Conservation (phyloP, 2,797 vertebrate species). For the Halcyon chelicuti region DNA sequence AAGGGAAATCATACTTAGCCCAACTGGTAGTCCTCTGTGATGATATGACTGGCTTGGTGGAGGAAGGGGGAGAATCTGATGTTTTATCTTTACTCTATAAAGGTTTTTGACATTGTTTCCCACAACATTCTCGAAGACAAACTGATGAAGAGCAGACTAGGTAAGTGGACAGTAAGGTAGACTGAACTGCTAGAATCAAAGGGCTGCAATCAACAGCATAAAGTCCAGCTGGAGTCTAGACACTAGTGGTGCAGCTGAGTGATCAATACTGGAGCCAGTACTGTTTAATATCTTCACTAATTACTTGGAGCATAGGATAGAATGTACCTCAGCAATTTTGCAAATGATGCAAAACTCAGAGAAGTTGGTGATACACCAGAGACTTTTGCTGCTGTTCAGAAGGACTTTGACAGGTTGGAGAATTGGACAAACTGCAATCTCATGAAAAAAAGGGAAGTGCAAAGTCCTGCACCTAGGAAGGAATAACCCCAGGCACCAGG, state of each 20-base stretch:
- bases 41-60: background rate
- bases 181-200: background rate
- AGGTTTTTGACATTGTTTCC: background rate
- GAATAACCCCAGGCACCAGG: background rate
- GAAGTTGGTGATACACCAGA: background rate
- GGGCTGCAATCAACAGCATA: background rate
- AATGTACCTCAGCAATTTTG: background rate
- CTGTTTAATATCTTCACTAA: background rate
- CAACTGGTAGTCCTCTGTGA: background rate
- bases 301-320: background rate
- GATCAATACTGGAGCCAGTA: background rate
- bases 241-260: background rate
- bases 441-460: background rate
- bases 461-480: background rate
- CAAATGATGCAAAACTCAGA: background rate
- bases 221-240: background rate
- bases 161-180: background rate
- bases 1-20: background rate
- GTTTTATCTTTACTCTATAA: background rate
- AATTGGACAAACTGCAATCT: background rate
- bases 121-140: background rate
- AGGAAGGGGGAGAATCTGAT: fast-evolving
- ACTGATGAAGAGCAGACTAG: background rate
- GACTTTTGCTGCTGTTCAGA: background rate
- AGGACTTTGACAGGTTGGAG: background rate